Base-by-base conservation (phyloP, 2,888 invertebrate species). In the Schizotus pectinicornis region DNA sequence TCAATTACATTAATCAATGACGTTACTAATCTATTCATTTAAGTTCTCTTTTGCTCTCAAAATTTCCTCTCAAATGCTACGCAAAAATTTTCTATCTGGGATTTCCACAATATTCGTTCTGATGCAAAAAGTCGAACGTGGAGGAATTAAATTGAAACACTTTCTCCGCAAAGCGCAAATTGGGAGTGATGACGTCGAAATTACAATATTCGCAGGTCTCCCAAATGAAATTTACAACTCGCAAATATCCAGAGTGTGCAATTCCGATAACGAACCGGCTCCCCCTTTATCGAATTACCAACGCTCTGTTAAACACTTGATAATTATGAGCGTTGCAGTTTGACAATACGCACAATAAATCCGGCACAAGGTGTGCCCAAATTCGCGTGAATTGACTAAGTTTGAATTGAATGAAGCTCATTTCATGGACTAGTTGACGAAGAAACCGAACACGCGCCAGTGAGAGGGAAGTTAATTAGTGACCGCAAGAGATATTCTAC, bases 251-350 rank as follows among this genome's bases (percentile, higher is more conserved):
- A 62, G 67, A 64, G 65, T 66, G 65, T 64, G 61, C 59, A 54
- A 48, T 62, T 63, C 57, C 37, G 67, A 67, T 67, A 67, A 65
- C 67, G 61, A 62, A 51, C 56, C 41, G 39, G 39, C 41, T 37
- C 46, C 46, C 59, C 35, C 59, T 54, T 59, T 57, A 57, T 55
- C 58, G 56, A 59, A 58, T 65, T 60, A 59, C 56, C 42, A 59
- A 65, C 55, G 63, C 67, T 56, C 64, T 61, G 63, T 53, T 67
- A 64, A 64, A 63, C 64, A 64, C 51, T 61, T 58, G 61, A 64
- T 66, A 66, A 66, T 66, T 61, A 61, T 48, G 33, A 50, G 42
- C 56, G 56, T 52, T 61, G 56, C 56, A 56, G 50, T 60, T 52
- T 12, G 42, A 62, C 62, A 56, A 55, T 55, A 51, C 48, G 48